Evolutionary conservation across 2,113 vertebrate species (phyloP).

Genomic region (Spilogale gracilis): DNA sequence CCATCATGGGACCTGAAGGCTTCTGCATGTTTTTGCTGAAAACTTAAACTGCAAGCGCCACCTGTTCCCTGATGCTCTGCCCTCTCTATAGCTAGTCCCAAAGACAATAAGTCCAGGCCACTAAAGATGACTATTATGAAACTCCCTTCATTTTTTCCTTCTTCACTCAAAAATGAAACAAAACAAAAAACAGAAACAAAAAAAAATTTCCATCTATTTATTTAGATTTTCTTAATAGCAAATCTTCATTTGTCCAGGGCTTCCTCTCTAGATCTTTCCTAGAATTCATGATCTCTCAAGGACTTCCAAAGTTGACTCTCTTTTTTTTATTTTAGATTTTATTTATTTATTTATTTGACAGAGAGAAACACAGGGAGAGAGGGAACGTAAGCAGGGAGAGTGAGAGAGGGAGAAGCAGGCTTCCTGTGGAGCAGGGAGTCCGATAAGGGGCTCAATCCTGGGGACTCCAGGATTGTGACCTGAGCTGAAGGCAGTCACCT

Average conservation of each 20-base stretch:
- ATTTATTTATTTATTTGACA: too few species aligned
- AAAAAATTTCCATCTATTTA: not conserved
- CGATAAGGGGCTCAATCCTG: too few species aligned
- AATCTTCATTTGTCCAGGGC: not conserved
- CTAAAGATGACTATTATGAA: not conserved
- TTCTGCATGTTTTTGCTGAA: not conserved
- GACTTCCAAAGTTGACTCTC: not conserved
- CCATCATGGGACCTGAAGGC: accelerated
- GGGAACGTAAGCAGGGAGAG: too few species aligned
- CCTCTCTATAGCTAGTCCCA: not conserved
- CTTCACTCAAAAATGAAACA: not conserved
- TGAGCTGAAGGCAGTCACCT: too few species aligned
- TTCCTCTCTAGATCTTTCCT: not conserved
- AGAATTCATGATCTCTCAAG: not conserved
- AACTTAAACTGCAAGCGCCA: not conserved
- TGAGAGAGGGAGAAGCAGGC: too few species aligned
- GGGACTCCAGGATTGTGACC: too few species aligned
- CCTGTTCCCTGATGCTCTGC: not conserved
- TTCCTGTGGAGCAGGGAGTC: too few species aligned
- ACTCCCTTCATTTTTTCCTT: not conserved
- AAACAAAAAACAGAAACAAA: too few species aligned
- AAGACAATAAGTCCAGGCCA: not conserved
- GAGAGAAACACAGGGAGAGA: too few species aligned
- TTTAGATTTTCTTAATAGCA: not conserved
- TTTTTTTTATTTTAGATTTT: too few species aligned